A percentile compares a stretch with the other conserved stretches of the same genome.
phyloP scores from a whole-genome alignment of 1,140 invertebrate genomes.

The Proales similis region DNA sequence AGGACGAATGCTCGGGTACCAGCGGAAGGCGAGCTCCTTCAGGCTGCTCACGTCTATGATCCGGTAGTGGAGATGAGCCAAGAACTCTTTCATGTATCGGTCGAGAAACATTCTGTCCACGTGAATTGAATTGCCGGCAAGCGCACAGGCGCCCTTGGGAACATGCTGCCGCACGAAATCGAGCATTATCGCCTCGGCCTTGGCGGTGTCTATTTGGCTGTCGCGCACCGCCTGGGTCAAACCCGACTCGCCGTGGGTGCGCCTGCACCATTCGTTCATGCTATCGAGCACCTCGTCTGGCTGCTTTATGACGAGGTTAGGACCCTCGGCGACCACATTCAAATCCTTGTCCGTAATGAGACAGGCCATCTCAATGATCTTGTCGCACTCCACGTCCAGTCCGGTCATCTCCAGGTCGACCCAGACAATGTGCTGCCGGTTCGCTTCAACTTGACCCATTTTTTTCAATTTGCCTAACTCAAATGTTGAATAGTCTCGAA shows the following conservation, averaged over 20 bases:
- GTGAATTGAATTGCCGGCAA: conserved; percentile 82
- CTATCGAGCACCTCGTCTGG: conserved; percentile 62
- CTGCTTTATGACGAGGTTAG: conserved; percentile 73
- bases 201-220: conserved; percentile 61
- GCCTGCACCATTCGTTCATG: conserved; percentile 75
- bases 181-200: conserved; percentile 67
- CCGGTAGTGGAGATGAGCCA: conserved; percentile 79
- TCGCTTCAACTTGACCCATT: too few species aligned
- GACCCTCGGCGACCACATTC: conserved; percentile 52
- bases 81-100: conserved; percentile 50
- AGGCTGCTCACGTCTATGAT: conserved; percentile 83
- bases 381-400: conserved; percentile 66
- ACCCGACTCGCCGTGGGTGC: conserved; percentile 70
- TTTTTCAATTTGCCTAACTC: too few species aligned
- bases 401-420: conserved; percentile 63
- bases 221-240: conserved; percentile 63
- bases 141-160: conserved; percentile 61
- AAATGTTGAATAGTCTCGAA: too few species aligned
- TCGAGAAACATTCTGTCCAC: conserved; percentile 60
- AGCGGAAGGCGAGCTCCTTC: conserved; percentile 68
- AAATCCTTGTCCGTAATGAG: conserved; percentile 65
- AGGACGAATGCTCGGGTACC: conserved; percentile 2
- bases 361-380: conserved; percentile 79
- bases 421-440: conserved; percentile 33
- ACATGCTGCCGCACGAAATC: conserved; percentile 65